Evolutionary conservation across 2,888 invertebrate genomes (phyloP).

Genomic region (Eucriotettix oculatus): DNA sequence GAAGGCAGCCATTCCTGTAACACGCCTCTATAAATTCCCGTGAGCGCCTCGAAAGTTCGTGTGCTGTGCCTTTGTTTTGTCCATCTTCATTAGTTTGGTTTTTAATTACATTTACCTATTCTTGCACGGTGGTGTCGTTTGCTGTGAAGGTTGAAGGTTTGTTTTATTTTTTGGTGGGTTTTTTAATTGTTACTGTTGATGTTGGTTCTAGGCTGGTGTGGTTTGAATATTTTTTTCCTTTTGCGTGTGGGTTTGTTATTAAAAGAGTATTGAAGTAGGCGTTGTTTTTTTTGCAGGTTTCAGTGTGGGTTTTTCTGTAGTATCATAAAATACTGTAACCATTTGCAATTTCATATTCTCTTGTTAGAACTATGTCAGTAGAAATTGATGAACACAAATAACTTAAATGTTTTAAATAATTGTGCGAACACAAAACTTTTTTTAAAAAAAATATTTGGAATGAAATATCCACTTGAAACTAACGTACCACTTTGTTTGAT

Average conservation of each 20-base stretch:
- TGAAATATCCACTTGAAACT: not conserved
- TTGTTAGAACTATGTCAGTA: too few species aligned
- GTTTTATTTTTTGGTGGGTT: conserved; percentile 2
- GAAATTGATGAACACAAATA: too few species aligned
- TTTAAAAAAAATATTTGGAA: too few species aligned
- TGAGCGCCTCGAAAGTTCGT: not conserved
- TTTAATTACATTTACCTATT: not conserved
- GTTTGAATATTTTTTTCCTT: conserved; percentile 2
- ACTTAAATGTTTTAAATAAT: too few species aligned
- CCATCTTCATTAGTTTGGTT: not conserved
- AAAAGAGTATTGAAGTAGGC: not conserved
- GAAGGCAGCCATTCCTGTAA: too few species aligned
- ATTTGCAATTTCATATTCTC: too few species aligned
- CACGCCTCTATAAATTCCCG: not conserved
- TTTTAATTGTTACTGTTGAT: conserved; percentile 3
- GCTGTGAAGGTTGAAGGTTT: conserved; percentile 7
- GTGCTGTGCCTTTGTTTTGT: not conserved
- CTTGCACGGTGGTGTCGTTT: conserved; percentile 12
- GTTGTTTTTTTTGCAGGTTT: not conserved
- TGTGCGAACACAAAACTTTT: too few species aligned
- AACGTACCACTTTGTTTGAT: not conserved
- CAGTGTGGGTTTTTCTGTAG: not conserved
- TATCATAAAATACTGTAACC: too few species aligned
- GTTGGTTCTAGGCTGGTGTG: conserved; percentile 7
- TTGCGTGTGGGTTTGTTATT: conserved; percentile 1